These are phyloP conservation scores for Leucozona laternaria DNA, from an alignment of 2,888 invertebrate species.

Conservation along the genomic window DNA sequence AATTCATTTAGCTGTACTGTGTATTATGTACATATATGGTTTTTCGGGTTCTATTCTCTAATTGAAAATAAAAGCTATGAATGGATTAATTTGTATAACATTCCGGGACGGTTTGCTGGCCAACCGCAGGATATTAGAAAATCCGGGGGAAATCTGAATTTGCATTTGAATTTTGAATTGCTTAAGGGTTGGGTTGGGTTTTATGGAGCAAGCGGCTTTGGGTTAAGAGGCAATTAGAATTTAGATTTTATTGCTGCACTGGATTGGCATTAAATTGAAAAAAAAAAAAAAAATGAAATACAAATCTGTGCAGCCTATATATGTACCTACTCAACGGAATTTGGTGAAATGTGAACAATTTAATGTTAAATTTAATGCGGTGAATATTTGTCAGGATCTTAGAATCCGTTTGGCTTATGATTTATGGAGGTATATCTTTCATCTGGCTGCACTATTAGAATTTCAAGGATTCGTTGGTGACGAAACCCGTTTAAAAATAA, in stretches of 20 bases:
- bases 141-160: constrained; percentile 31
- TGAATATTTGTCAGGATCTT: constrained; percentile 42
- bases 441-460: not conserved
- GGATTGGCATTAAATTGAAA: constrained; percentile 47
- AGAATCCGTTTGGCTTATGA: constrained; percentile 4
- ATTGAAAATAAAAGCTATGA: constrained; percentile 73
- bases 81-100: constrained; percentile 72
- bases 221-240: constrained; percentile 56
- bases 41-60: constrained; percentile 42
- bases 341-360: constrained; percentile 27
- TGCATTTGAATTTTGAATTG: constrained; percentile 25
- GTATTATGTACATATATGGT: not conserved
- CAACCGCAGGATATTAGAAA: constrained; percentile 67
- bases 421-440: not conserved
- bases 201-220: constrained; percentile 15
- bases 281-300: not conserved
- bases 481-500: not conserved
- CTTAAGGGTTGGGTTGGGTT: constrained; percentile 16
- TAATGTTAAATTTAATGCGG: constrained; percentile 32
- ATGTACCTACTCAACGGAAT: not conserved
- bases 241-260: constrained; percentile 39
- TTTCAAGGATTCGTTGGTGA: not conserved
- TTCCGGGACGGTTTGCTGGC: constrained; percentile 51
- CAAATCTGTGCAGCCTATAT: not conserved
- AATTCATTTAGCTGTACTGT: constrained; percentile 37